Conservation (phyloP, 2,888 invertebrate species). For the Drosophila kanekoi region DNA sequence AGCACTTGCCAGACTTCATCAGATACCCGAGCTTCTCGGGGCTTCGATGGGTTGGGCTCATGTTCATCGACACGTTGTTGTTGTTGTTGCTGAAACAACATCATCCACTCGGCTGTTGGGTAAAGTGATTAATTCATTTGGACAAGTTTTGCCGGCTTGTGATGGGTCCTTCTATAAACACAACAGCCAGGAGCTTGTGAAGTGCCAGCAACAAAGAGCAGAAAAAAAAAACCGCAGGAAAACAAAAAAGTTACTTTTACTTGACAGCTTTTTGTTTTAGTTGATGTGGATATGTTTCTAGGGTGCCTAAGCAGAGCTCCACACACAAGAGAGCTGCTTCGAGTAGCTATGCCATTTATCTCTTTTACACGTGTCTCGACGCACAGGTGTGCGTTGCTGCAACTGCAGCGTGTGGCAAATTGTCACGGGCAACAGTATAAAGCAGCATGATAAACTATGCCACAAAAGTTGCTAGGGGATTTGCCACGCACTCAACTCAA, state of each 20-base stretch:
- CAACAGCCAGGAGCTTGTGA: slow-evolving; percentile 19
- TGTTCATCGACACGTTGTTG: slow-evolving; percentile 28
- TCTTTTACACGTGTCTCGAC: slow-evolving; percentile 44
- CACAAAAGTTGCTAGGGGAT: slow-evolving; percentile 26
- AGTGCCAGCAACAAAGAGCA: slow-evolving; percentile 37
- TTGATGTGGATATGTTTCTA: slow-evolving; percentile 13
- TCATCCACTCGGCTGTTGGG: slow-evolving; percentile 66
- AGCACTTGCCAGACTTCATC: slow-evolving; percentile 70
- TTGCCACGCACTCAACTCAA: slow-evolving; percentile 39
- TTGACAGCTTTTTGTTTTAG: slow-evolving; percentile 67
- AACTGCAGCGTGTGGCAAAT: slow-evolving; percentile 46
- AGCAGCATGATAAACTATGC: slow-evolving; percentile 56
- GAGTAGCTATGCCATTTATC: slow-evolving; percentile 72
- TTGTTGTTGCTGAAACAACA: slow-evolving; percentile 40
- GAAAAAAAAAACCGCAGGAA: slow-evolving; percentile 30
- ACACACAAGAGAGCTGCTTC: slow-evolving; percentile 2
- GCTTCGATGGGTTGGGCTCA: slow-evolving; percentile 32
- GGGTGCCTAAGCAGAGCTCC: slow-evolving; percentile 7
- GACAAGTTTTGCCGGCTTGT: slow-evolving; percentile 69
- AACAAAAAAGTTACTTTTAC: slow-evolving; percentile 67
- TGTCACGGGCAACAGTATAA: slow-evolving; percentile 31
- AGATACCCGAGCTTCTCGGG: slow-evolving; percentile 39
- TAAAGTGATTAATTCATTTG: slow-evolving; percentile 81
- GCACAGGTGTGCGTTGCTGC: slow-evolving; percentile 20
- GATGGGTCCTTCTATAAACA: slow-evolving; percentile 34